Base-by-base conservation (phyloP, 2,888 invertebrate genomes). In the Carterocephalus palaemon region DNA sequence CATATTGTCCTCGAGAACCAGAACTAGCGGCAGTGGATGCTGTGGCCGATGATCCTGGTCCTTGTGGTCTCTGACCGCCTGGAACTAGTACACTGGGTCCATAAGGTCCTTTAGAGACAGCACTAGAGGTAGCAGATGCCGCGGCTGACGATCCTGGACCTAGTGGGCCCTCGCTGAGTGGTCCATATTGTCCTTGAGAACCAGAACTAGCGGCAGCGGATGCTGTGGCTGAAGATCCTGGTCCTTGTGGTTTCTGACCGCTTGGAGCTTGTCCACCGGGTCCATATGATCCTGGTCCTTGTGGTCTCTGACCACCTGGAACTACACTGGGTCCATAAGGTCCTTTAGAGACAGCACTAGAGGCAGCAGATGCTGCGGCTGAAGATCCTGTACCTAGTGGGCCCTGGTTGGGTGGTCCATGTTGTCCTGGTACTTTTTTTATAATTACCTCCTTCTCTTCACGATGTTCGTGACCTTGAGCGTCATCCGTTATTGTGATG, bases 401-500 rank as follows among this genome's bases (percentile, higher is more conserved):
- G n/a, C n/a, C n/a, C n/a, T n/a, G n/a, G n/a, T n/a, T n/a, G n/a
- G n/a, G n/a, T n/a, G n/a, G n/a, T n/a, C n/a, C n/a, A n/a, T n/a
- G n/a, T 15, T 22, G 12, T 3, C 37, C 37, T 12, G 56, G 50
- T 13, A 62, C 50, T 41, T 56, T 61, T 20, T 63, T 64, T 7
- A 78, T 65, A 1, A 70, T 52, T 0, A 70, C 60, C 52, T 82
- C 79, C 51, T 72, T 62, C 55, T 82, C 79, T n/a, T 51, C 54
- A 4, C 81, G 56, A 0, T 34, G 52, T 53, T 75, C 68, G 6
- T 66, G 54, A 2, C 81, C 83, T 0, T 26, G 7, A 1, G 57
- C 61, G 39, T 79, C 75, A 0, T 52, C 50, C 9, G 59, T 61
- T 1, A 77, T 65, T 0, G 57, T 52, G 2, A 74, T 51, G 0